Evolutionary conservation across 2,797 vertebrate genomes (phyloP).

Genomic region (Chelon auratus): DNA sequence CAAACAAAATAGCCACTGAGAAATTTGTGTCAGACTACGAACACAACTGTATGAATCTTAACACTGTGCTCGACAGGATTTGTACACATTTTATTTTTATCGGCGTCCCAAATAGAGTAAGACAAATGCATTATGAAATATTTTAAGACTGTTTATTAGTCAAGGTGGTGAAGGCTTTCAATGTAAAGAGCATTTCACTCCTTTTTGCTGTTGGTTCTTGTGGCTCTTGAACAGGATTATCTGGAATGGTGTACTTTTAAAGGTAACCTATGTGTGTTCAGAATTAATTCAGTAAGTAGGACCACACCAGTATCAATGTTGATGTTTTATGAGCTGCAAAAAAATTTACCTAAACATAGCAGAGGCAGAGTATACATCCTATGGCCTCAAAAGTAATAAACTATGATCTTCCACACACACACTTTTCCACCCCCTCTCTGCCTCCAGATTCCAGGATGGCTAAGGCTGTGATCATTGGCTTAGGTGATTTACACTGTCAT

Average conservation of each 20-base stretch:
- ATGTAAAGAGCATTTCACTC: background rate
- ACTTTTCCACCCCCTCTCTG: constrained; percentile 38
- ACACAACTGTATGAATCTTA: background rate
- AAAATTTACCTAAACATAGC: constrained; percentile 65
- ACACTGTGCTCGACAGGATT: background rate
- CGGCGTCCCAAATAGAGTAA: background rate
- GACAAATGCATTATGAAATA: background rate
- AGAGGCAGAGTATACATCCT: constrained; percentile 56
- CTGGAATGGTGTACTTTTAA: constrained; percentile 21
- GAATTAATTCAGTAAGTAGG: constrained; percentile 61
- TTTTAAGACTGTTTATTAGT: constrained; percentile 9
- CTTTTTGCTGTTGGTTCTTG: background rate
- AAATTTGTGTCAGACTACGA: background rate
- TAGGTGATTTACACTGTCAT: constrained; percentile 71
- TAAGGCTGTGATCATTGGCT: constrained; percentile 79
- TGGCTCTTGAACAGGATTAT: background rate
- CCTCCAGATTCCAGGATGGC: constrained; percentile 34
- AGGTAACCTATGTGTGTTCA: constrained; percentile 26
- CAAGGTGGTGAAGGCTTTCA: constrained; percentile 6
- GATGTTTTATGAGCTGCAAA: constrained; percentile 68
- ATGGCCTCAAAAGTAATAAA: constrained; percentile 71
- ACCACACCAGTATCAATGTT: constrained; percentile 76
- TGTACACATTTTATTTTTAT: constrained; percentile 4
- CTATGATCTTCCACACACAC: constrained; percentile 49
- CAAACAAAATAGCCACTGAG: constrained; percentile 29